Evolutionary conservation across 23 tunicate genomes (phyloP), one percentile per base, ranked within the genome.

Genomic region (Halocynthia roretzi): DNA sequence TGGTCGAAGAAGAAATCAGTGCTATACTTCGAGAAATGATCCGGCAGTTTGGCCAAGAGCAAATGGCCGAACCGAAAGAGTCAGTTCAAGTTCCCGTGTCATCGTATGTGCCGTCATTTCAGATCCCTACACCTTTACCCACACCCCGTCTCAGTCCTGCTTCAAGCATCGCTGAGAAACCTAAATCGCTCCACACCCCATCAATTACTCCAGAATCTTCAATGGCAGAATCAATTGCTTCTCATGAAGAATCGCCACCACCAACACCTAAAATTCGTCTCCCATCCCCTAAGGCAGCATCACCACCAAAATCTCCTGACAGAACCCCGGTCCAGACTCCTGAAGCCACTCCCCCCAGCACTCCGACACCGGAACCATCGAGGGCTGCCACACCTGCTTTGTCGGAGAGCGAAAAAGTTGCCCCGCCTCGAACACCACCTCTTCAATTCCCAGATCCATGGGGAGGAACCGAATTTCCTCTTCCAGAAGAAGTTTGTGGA

Each of bases 191-290:
- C 2, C 67, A 85, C 7, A 85, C 90, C 12, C 90, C 90, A 6
- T 61, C 84, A 8, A 14, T 85, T 8, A 69, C 90, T 52, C 70
- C 84, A 0, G 76, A 80, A 61, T 68, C 80, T 11, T 85, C 90
- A 0, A 82, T 80, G 56, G 78, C 62, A 8, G 88, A 84, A 70
- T 74, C 78, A 15, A 22, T 74, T 7, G 64, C 78, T 11, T 44
- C 56, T 7, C 55, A 54, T 17, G 78, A 74, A 8, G 64, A 62
- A 53, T 52, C 85, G 57, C 85, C 85, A 71, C 55, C 67, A 20
- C 15, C 70, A 23, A 81, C 78, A 8, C 76, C 71, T 40, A 72
- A 62, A 22, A 40, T 53, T 57, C 65, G 50, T 7, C 23, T 12
- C 53, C 58, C 63, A 71, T 53, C 78, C n/a, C 78, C 78, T 22